Conservation (phyloP, 1,140 invertebrate genomes). For the Zaprionus inermis region DNA sequence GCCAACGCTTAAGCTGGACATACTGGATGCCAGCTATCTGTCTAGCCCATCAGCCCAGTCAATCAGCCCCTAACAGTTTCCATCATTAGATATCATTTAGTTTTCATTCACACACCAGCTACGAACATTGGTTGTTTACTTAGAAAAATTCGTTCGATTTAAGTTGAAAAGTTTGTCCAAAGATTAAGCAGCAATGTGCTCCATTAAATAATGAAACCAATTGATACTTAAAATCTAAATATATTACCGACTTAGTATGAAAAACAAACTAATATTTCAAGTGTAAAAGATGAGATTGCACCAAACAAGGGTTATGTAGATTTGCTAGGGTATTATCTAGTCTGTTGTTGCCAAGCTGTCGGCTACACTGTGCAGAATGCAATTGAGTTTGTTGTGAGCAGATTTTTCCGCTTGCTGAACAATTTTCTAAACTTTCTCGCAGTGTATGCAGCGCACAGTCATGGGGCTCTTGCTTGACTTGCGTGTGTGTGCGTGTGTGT, state of each 20-base stretch:
- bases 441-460: constrained; percentile 49
- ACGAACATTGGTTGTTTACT: constrained; percentile 41
- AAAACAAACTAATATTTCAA: background rate
- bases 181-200: constrained; percentile 51
- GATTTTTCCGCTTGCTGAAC: background rate
- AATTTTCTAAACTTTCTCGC: constrained; percentile 20
- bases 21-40: background rate
- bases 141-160: constrained; percentile 60
- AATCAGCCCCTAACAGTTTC: constrained; percentile 25
- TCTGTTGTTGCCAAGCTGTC: background rate
- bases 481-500: constrained; percentile 14
- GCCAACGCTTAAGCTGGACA: constrained; percentile 82
- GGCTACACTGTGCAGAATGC: constrained; percentile 22
- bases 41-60: constrained; percentile 38
- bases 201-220: constrained; percentile 36
- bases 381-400: background rate
- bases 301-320: too few relatives aligned
- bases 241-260: constrained; percentile 43
- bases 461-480: constrained; percentile 24
- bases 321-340: constrained; percentile 2
- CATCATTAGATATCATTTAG: constrained; percentile 39
- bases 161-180: constrained; percentile 64
- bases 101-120: constrained; percentile 18
- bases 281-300: too few relatives aligned
- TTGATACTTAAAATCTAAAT: constrained; percentile 56